These are phyloP conservation scores for Anodontia alba DNA, from an alignment of 2,888 invertebrate genomes.

Conservation along the genomic window DNA sequence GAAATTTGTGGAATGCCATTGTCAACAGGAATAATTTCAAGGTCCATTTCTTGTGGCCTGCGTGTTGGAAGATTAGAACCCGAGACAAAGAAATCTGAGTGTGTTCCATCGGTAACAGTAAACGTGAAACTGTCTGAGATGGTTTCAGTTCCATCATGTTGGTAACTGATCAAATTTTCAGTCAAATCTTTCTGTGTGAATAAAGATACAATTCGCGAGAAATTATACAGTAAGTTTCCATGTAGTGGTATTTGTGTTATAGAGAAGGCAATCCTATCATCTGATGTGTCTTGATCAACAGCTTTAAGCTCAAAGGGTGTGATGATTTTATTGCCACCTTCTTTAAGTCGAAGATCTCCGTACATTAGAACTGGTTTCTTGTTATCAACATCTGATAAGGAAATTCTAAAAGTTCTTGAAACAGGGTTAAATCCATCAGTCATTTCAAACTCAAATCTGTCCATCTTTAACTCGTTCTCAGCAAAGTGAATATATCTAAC, in stretches of 20 bases:
- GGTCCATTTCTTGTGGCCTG: constrained; percentile 79
- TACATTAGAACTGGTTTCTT: constrained; percentile 83
- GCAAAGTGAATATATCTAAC: constrained; percentile 83
- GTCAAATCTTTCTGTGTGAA: constrained; percentile 83
- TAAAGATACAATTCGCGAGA: constrained; percentile 70
- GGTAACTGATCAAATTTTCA: constrained; percentile 82
- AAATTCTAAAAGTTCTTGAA: constrained; percentile 82
- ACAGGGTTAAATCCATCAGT: constrained; percentile 83
- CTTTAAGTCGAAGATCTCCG: constrained; percentile 78
- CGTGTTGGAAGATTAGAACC: constrained; percentile 77
- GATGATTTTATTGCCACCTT: constrained; percentile 82
- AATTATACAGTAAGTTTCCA: constrained; percentile 81
- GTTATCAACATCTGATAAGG: constrained; percentile 84
- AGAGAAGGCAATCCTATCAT: constrained; percentile 76
- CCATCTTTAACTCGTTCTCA: constrained; percentile 83
- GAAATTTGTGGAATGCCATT: constrained; percentile 81
- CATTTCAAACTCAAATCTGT: constrained; percentile 85
- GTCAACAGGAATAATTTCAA: constrained; percentile 83
- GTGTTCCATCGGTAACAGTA: constrained; percentile 83
- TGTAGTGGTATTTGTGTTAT: constrained; percentile 82
- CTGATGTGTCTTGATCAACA: constrained; percentile 82
- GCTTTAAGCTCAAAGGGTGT: constrained; percentile 84
- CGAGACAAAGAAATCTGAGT: constrained; percentile 82
- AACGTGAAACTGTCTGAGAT: constrained; percentile 81
- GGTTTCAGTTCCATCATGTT: constrained; percentile 84